Evolutionary conservation across 2,888 invertebrate genomes (phyloP), one percentile per base, ranked within the genome.

Genomic region (Megalurothrips usitatus): DNA sequence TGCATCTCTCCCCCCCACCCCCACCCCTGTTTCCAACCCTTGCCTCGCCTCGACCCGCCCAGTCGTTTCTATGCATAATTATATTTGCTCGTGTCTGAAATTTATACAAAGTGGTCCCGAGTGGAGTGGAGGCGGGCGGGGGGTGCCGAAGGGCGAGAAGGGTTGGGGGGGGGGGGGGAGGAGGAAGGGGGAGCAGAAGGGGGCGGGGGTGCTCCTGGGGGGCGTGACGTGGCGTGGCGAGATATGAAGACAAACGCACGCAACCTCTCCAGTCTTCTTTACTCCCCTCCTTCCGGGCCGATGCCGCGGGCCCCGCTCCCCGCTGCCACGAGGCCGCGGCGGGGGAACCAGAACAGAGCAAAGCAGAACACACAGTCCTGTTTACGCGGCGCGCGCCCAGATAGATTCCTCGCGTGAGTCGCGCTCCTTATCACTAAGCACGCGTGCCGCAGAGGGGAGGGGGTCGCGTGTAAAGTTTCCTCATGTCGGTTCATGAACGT

Each of bases 51-150:
- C 68, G 68, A 75, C 68, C 68, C 68, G 26, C 68, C 68, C 68
- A 75, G 68, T 75, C 68, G 68, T 75, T 75, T 75, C 68, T 75
- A 75, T 75, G 68, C 68, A 75, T 75, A 75, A 75, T 75, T 75
- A 75, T 75, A 75, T 75, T 75, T 75, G 68, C 68, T 75, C 68
- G 68, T 75, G 68, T 75, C 68, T 75, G 68, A 75, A 75, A 75
- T 75, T 75, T 75, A 75, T 75, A 75, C 68, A 75, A 75, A 75
- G 68, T 75, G 68, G 68, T 75, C 68, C 68, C 68, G 68, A 75
- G 68, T 75, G 68, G 23, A 11, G 68, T 11, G 68, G 68, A 23
- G 68, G 0, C 23, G 23, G 11, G 23, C 23, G 68, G 68, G 68
- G 11, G 26, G 11, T 1, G 68, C 23, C 8, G 10, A 10, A 26